Conservation (phyloP, 1,140 invertebrate species). For the Aleiodes sp. region DNA sequence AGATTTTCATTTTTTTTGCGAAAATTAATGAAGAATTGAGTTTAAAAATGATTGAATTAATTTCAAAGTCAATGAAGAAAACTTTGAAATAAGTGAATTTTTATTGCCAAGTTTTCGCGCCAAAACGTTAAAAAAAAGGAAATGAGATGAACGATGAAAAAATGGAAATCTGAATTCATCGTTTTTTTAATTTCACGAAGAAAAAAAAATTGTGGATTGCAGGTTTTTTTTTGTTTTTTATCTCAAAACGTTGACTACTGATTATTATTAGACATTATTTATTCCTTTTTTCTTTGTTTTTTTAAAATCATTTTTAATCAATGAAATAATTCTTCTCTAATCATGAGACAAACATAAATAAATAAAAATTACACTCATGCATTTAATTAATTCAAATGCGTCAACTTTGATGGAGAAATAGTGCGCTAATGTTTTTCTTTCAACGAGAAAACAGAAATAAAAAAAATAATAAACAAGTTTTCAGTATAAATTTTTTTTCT, state of each 20-base stretch:
- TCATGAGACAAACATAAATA: slow-evolving; percentile 56
- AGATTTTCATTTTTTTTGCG: too few species aligned
- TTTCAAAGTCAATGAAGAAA: too few species aligned
- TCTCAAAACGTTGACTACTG: not conserved
- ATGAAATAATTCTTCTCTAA: slow-evolving; percentile 19
- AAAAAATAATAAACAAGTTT: not conserved
- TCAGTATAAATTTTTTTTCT: slow-evolving; percentile 6
- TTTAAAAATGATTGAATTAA: too few species aligned
- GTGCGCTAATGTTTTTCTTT: slow-evolving; percentile 35
- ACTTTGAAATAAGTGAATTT: too few species aligned
- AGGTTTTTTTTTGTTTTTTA: not conserved
- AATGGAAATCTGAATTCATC: not conserved
- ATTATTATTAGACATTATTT: slow-evolving; percentile 47
- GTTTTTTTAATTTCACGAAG: not conserved
- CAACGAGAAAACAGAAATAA: too few species aligned
- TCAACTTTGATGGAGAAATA: slow-evolving; percentile 47
- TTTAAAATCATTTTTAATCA: too few species aligned
- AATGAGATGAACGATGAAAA: too few species aligned
- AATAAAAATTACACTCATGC: slow-evolving; percentile 56
- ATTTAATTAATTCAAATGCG: slow-evolving; percentile 45
- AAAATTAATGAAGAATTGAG: too few species aligned
- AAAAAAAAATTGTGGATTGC: not conserved
- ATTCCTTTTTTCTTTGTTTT: slow-evolving; percentile 44
- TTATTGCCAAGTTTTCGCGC: too few species aligned
- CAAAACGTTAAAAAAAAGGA: too few species aligned